Percentiles rank a stretch among this genome's conserved stretches.
Evolutionary conservation across 2,113 vertebrate genomes (phyloP).

Genomic region (Chamaea fasciata): DNA sequence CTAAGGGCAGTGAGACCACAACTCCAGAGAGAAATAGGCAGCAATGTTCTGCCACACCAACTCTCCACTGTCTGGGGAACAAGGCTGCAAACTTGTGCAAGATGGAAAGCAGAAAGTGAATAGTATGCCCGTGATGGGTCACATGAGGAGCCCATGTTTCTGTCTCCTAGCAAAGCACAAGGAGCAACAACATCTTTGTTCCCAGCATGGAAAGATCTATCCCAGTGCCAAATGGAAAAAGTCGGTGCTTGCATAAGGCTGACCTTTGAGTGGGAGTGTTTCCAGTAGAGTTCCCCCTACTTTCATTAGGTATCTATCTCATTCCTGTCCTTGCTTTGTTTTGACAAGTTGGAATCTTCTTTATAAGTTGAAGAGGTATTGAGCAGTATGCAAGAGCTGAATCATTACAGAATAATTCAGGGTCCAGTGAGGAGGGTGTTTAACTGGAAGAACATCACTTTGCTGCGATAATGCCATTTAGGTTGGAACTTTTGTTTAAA

Average conservation of each 20-base stretch:
- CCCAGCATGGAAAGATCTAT: neutral
- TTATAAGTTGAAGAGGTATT: neutral
- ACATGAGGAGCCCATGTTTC: neutral
- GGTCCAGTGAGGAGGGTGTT: neutral
- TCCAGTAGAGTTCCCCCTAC: neutral
- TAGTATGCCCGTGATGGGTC: accelerated
- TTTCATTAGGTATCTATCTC: neutral
- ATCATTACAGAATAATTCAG: neutral
- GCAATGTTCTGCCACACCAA: neutral
- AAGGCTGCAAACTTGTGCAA: neutral
- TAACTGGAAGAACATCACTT: neutral
- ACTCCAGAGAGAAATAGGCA: neutral
- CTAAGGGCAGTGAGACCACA: accelerated
- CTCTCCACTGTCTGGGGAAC: neutral
- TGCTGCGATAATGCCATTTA: neutral
- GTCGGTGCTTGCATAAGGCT: neutral
- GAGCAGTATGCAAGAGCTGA: neutral
- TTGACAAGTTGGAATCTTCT: neutral
- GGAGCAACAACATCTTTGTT: neutral
- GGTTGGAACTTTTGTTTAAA: neutral
- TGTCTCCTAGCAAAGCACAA: neutral
- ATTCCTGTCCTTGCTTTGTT: neutral
- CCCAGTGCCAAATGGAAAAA: neutral
- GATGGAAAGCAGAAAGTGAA: neutral
- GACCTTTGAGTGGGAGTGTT: neutral